A percentile compares a stretch with the other conserved stretches of the same genome.
Evolutionary conservation across 2,888 invertebrate genomes (phyloP).

Genomic region (Mechanitis messenoides): DNA sequence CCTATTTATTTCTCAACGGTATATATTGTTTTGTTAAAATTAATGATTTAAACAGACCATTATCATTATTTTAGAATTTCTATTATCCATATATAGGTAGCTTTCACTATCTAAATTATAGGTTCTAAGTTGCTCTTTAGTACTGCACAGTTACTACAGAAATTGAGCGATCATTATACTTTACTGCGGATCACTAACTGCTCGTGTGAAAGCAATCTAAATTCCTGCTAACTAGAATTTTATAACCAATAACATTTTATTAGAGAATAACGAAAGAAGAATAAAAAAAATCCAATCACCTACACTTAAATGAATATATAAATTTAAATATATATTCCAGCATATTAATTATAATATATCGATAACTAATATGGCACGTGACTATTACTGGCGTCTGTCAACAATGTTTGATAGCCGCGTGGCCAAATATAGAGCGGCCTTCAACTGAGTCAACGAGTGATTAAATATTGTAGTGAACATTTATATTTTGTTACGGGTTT

Average conservation of each 20-base stretch:
- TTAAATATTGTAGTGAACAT: slow-evolving; percentile 15
- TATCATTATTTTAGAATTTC: background rate
- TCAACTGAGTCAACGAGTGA: slow-evolving; percentile 44
- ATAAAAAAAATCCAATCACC: too few species aligned
- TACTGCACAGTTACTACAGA: background rate
- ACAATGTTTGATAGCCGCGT: slow-evolving; percentile 32
- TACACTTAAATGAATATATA: too few species aligned
- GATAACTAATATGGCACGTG: slow-evolving; percentile 28
- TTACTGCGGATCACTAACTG: background rate
- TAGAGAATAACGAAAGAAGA: too few species aligned
- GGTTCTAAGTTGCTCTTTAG: background rate
- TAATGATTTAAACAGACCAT: background rate
- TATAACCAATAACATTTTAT: too few species aligned
- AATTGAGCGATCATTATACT: background rate
- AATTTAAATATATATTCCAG: too few species aligned
- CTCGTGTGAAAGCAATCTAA: too few species aligned
- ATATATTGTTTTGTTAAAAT: too few species aligned
- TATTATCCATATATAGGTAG: background rate
- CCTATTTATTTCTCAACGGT: too few species aligned
- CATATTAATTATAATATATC: background rate
- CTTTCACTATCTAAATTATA: slow-evolving; percentile 2
- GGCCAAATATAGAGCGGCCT: slow-evolving; percentile 57
- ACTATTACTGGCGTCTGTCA: slow-evolving; percentile 43
- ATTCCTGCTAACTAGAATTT: too few species aligned
- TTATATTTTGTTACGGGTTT: too few species aligned